phyloP scores from a whole-genome alignment of 1,140 invertebrate genomes.

The Hycleus cichorii region DNA sequence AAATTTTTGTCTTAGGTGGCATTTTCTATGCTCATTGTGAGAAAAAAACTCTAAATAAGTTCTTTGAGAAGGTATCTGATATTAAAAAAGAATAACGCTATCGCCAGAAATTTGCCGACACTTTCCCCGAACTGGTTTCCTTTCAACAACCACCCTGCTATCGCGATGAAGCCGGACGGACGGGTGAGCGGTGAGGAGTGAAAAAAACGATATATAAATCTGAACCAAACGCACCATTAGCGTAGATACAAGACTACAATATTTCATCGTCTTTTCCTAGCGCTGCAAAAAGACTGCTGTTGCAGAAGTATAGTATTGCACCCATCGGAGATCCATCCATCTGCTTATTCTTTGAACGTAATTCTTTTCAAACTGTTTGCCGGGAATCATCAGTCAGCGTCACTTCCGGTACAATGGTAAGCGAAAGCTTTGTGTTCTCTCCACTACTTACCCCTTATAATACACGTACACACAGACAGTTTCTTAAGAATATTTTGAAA shows the following conservation, averaged over 20 bases:
- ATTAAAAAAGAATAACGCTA: too few relatives aligned
- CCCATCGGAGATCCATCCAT: conserved; percentile 31
- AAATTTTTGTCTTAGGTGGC: too few relatives aligned
- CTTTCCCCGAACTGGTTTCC: too few relatives aligned
- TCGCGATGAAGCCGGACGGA: too few relatives aligned
- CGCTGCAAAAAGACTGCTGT: conserved; percentile 19
- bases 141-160: too few relatives aligned
- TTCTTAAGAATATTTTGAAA: conserved; percentile 1
- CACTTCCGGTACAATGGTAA: conserved; percentile 36
- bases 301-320: conserved; percentile 19
- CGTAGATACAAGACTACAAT: conserved; percentile 30
- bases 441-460: background rate
- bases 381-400: conserved; percentile 37
- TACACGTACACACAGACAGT: too few relatives aligned
- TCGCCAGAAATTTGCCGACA: too few relatives aligned
- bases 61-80: too few relatives aligned
- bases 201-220: conserved; percentile 19
- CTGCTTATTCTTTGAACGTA: conserved; percentile 30
- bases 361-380: conserved; percentile 32
- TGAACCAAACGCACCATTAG: conserved; percentile 29
- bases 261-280: conserved; percentile 29
- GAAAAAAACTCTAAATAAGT: too few relatives aligned
- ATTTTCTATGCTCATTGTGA: too few relatives aligned
- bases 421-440: conserved; percentile 24
- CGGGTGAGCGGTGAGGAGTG: too few relatives aligned